Evolutionary conservation across 2,113 vertebrate genomes (phyloP).

Genomic region (Pitta sordida): DNA sequence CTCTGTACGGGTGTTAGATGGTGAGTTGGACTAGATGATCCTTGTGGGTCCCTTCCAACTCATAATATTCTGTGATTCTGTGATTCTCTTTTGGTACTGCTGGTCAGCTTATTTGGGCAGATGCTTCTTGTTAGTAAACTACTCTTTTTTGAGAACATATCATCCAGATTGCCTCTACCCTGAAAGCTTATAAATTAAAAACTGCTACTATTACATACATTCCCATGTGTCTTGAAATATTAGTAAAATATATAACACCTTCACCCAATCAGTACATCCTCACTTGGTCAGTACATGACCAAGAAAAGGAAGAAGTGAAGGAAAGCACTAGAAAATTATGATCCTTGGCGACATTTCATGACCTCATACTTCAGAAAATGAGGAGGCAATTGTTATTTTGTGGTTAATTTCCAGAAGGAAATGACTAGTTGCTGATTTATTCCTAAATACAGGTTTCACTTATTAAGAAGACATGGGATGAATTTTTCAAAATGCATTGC

Average conservation of each 20-base stretch:
- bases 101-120: not conserved
- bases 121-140: not conserved
- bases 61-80: too few species aligned
- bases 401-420: constrained; percentile 36
- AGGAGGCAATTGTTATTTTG: constrained; percentile 13
- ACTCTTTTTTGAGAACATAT: not conserved
- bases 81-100: not conserved
- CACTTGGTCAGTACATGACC: not conserved
- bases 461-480: not conserved
- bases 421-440: not conserved
- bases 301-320: not conserved
- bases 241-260: constrained; percentile 2
- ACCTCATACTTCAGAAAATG: not conserved
- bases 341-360: not conserved
- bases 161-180: not conserved
- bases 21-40: too few species aligned
- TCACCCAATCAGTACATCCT: too few species aligned
- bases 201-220: not conserved
- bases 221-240: constrained; percentile 17
- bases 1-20: too few species aligned
- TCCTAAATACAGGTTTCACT: not conserved
- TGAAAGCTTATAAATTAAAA: not conserved
- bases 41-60: too few species aligned
- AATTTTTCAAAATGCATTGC: not conserved
- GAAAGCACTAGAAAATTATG: constrained; percentile 22